Conservation (phyloP, 2,113 vertebrate genomes). For the Leptobrachium leishanense region DNA sequence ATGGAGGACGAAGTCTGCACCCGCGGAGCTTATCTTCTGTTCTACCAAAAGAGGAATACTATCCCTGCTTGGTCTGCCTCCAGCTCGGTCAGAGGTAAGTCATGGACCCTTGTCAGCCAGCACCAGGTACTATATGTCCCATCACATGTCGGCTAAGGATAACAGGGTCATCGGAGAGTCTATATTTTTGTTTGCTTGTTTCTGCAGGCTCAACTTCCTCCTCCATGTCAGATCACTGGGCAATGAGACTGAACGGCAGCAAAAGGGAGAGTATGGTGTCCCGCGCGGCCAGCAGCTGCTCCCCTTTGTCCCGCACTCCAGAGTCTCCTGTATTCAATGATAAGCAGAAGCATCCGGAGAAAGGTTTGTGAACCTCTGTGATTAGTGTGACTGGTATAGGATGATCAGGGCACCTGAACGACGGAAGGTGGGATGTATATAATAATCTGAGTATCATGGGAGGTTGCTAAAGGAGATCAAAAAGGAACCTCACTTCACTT, state of each 20-base stretch:
- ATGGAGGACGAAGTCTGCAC: slow-evolving; percentile 81
- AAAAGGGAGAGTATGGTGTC: slow-evolving; percentile 67
- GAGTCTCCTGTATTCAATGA: slow-evolving; percentile 67
- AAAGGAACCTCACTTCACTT: too few species aligned
- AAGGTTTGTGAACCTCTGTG: slow-evolving; percentile 60
- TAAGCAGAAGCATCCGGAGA: slow-evolving; percentile 58
- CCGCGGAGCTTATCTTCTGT: slow-evolving; percentile 89
- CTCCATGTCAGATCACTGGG: slow-evolving; percentile 83
- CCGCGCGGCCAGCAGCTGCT: slow-evolving; percentile 62
- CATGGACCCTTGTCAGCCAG: not conserved
- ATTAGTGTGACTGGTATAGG: too few species aligned
- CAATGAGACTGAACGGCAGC: slow-evolving; percentile 71
- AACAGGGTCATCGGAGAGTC: too few species aligned
- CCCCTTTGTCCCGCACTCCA: slow-evolving; percentile 61
- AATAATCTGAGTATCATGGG: too few species aligned
- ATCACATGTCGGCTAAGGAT: too few species aligned
- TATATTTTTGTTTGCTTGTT: not conserved
- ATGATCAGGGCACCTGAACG: too few species aligned
- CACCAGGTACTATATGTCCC: too few species aligned
- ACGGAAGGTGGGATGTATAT: too few species aligned
- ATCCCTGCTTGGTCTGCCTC: slow-evolving; percentile 82
- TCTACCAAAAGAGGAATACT: slow-evolving; percentile 86
- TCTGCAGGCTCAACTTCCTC: slow-evolving; percentile 77
- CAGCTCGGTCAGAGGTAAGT: slow-evolving; percentile 77
- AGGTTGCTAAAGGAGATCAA: too few species aligned